phyloP scores from a whole-genome alignment of 2,113 vertebrate species.

The Butorides virescens region DNA sequence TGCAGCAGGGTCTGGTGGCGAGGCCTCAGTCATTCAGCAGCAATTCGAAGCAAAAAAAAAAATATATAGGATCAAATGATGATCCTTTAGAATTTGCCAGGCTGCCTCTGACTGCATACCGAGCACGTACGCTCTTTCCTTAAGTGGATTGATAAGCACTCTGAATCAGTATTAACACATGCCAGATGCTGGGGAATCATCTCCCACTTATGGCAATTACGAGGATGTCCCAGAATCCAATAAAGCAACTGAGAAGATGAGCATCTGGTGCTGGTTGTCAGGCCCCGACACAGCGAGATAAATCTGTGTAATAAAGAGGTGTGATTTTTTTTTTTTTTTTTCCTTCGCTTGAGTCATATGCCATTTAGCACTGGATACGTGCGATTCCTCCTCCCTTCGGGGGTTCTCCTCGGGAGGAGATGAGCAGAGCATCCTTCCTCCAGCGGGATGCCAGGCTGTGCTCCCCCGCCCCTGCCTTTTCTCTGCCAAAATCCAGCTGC shows the following conservation, averaged over 20 bases:
- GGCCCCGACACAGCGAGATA: background rate
- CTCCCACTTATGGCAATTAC: slow-evolving; percentile 13
- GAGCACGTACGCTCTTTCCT: background rate
- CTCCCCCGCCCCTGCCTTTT: background rate
- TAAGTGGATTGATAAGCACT: background rate
- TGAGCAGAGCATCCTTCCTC: background rate
- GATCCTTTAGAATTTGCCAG: background rate
- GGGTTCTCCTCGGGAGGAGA: background rate
- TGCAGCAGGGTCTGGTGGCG: background rate
- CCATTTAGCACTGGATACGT: background rate
- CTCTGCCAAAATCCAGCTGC: background rate
- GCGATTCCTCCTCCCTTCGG: background rate
- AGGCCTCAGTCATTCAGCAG: background rate
- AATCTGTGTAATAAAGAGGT: background rate
- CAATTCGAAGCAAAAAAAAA: background rate
- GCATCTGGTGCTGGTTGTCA: background rate
- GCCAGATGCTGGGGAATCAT: slow-evolving; percentile 13
- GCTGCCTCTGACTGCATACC: background rate
- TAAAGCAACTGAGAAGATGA: background rate
- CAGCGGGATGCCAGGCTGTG: background rate
- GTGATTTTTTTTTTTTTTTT: background rate
- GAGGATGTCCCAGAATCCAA: slow-evolving; percentile 37
- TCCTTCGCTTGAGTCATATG: background rate
- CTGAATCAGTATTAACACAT: background rate
- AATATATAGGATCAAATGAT: background rate